phyloP scores from a whole-genome alignment of 2,113 vertebrate genomes.

The Neolamprologus falcicula region DNA sequence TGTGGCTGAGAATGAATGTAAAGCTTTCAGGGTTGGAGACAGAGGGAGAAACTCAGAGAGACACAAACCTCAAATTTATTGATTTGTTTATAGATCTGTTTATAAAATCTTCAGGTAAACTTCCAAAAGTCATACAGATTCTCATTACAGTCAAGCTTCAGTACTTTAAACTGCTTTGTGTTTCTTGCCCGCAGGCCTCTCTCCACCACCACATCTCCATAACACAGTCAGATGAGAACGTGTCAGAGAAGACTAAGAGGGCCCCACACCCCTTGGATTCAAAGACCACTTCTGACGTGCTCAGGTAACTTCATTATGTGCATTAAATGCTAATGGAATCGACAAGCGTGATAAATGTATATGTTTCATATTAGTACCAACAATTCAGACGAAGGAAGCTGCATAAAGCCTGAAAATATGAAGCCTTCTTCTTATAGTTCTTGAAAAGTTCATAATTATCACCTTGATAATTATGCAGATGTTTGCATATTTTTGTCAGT shows the following conservation, averaged over 20 bases:
- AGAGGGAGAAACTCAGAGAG: not conserved
- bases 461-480: not conserved
- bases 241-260: constrained; percentile 86
- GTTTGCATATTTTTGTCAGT: not conserved
- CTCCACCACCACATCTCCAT: constrained; percentile 96
- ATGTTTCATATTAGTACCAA: not conserved
- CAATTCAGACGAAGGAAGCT: not conserved
- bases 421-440: not conserved
- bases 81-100: not conserved
- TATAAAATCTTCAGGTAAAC: not conserved
- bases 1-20: not conserved
- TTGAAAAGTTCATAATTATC: not conserved
- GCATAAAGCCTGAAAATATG: not conserved
- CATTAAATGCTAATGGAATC: not conserved
- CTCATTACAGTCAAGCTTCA: not conserved
- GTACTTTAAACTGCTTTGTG: not conserved
- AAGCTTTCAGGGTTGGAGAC: not conserved
- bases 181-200: constrained; percentile 78
- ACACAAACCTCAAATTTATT: not conserved
- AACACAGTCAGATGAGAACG: constrained; percentile 87
- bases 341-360: not conserved
- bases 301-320: constrained; percentile 77
- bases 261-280: constrained; percentile 93
- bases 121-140: not conserved
- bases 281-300: constrained; percentile 96